Base-by-base conservation (phyloP, 2,888 invertebrate genomes). In the Caradrina clavipalpis region DNA sequence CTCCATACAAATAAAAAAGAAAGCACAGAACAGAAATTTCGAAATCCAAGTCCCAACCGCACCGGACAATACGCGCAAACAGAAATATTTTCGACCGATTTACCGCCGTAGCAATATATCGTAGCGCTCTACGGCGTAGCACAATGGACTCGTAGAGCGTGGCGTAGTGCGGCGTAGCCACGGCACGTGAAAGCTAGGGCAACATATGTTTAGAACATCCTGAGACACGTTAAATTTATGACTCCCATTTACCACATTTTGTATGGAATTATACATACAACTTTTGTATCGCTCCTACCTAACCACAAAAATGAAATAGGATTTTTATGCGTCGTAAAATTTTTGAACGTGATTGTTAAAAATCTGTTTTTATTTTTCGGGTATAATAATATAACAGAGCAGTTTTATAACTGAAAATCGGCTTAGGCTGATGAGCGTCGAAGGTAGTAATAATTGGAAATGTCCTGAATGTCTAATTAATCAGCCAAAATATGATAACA, bases 81-180 rank as follows among this genome's bases (percentile, higher is more conserved):
- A 78, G 82, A 85, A 88, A 85, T 83, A 83, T 87, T 86, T 87
- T 86, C 81, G 80, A 81, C 78, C 81, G 82, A 87, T 87, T 83
- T 86, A 82, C 81, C 82, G 80, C 80, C 80, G 85, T 86, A 86
- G 83, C 81, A 81, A 87, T 87, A 84, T 86, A 82, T 86, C 84
- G 84, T 86, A 86, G 84, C 85, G 72, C 72, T 68, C 87, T 88
- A 87, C 88, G 85, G 69, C 86, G 91, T 90, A 90, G 89, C 86
- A 88, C 89, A 88, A 87, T 88, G 81, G 84, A 81, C 84, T 81
- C 86, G 87, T 86, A 85, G 89, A 83, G 76, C 87, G 82, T 80
- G 78, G 66, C 80, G 86, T 83, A 82, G 75, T 77, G 82, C 80
- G 69, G 65, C 78, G 84, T 83, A 81, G 82, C 83, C 76, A 81